Percentiles rank a stretch among this genome's conserved stretches.
Evolutionary conservation across 2,113 vertebrate species (phyloP).

Genomic region (Plestiodon gilberti): DNA sequence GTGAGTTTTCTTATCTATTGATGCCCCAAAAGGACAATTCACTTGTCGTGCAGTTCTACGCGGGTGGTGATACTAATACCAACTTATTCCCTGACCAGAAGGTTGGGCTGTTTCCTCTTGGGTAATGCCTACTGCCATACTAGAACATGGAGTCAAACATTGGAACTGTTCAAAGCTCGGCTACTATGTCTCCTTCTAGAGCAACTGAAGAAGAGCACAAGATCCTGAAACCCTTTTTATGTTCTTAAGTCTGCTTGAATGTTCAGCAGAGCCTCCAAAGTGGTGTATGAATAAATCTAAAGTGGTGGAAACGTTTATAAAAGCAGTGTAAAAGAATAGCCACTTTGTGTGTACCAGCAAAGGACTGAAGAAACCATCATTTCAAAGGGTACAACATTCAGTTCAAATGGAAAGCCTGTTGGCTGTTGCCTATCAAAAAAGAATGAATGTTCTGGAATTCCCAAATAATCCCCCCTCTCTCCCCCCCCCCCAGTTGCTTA

Average conservation of each 20-base stretch:
- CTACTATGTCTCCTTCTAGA: neutral
- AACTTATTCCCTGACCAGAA: accelerated
- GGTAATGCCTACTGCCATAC: neutral
- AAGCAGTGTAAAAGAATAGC: too few relatives aligned
- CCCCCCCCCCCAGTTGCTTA: neutral
- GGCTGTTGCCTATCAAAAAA: too few relatives aligned
- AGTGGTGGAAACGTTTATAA: too few relatives aligned
- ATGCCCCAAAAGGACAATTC: neutral
- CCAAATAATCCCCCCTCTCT: too few relatives aligned
- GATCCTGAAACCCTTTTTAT: neutral
- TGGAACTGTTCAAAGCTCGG: neutral
- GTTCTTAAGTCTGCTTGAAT: too few relatives aligned
- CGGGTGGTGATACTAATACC: neutral
- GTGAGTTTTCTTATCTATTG: conserved; percentile 77
- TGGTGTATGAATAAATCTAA: too few relatives aligned
- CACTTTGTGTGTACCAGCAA: too few relatives aligned
- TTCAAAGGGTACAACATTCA: too few relatives aligned
- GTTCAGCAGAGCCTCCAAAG: too few relatives aligned
- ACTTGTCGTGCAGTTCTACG: neutral
- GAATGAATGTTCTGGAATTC: neutral
- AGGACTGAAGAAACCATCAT: too few relatives aligned
- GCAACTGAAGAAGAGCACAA: neutral
- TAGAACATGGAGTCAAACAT: neutral
- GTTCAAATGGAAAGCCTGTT: too few relatives aligned
- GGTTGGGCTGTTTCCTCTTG: neutral